Evolutionary conservation across 2,797 vertebrate genomes (phyloP).

Genomic region (Dicrostonyx torquatus): DNA sequence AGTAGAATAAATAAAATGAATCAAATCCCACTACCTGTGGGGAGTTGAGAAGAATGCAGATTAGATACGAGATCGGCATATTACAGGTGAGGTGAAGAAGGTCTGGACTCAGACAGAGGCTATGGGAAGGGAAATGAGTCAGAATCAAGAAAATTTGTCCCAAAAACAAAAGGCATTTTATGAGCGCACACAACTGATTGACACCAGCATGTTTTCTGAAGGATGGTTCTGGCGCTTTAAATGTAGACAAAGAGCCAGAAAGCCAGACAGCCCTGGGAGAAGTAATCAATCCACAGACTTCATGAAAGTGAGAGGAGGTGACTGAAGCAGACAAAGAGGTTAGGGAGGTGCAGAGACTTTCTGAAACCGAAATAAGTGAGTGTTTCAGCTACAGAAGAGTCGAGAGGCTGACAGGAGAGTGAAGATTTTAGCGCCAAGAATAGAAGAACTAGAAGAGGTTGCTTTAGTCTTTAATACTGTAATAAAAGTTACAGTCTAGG

Average conservation of each 20-base stretch:
- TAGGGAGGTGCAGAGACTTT: constrained; percentile 41
- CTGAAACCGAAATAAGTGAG: constrained; percentile 58
- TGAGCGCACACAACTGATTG: constrained; percentile 69
- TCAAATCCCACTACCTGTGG: background rate
- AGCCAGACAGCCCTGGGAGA: constrained; percentile 50
- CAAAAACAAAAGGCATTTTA: constrained; percentile 68
- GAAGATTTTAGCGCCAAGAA: constrained; percentile 56
- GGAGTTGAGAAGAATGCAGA: background rate
- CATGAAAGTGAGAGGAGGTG: constrained; percentile 63
- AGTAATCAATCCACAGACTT: constrained; percentile 78
- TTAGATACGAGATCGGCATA: constrained; percentile 61
- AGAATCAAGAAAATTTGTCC: constrained; percentile 67
- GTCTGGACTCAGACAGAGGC: constrained; percentile 42
- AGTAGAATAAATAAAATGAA: constrained; percentile 21
- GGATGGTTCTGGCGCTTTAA: constrained; percentile 65
- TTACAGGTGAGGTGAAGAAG: constrained; percentile 60
- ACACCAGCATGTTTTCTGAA: constrained; percentile 66
- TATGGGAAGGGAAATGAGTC: constrained; percentile 60
- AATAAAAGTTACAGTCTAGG: constrained; percentile 61
- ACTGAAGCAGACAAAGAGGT: constrained; percentile 69
- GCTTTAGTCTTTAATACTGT: constrained; percentile 42
- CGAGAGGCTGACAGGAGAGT: constrained; percentile 63
- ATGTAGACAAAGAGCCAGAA: constrained; percentile 72
- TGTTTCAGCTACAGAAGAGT: constrained; percentile 46
- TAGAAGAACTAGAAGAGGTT: constrained; percentile 62